Base-by-base conservation (phyloP, 2,888 invertebrate species). In the Hoplodrina ambigua region DNA sequence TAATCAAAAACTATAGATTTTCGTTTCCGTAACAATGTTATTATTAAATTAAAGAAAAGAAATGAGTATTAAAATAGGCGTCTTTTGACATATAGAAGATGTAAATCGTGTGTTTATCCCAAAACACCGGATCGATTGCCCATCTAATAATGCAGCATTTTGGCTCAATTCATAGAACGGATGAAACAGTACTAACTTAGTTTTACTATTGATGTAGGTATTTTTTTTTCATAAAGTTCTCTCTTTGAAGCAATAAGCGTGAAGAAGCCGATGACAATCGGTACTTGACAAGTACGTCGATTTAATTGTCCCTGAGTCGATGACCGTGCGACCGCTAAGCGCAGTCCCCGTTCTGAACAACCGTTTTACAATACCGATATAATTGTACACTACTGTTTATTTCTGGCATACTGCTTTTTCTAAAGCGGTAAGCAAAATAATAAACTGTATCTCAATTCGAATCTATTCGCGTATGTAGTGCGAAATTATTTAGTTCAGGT, bases 241-340 rank as follows among this genome's bases (percentile, higher is more conserved):
- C 61, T 55, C 74, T 67, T 44, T 64, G 37, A 52, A 71, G 75
- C 72, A 59, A 69, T 66, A 72, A 77, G 60, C 75, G 78, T 80
- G 75, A 80, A 79, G 68, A 74, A 83, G 75, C 71, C 82, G 81
- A 79, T 84, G 78, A 80, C 82, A 84, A 81, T 81, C 75, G 76
- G 81, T 83, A 81, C 83, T 88, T 87, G 86, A 86, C 89, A 87
- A 81, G 86, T 87, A 87, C 89, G 89, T 88, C 87, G 88, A 91
- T 92, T 91, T 92, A 92, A 92, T 94, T 93, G 92, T 91, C 90
- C 86, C 84, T 74, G 88, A 89, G 94, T 93, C 94, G 93, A 92
- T 94, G 94, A 94, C 94, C 94, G 93, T 90, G 87, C 83, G 86
- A 89, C 90, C 87, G 89, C 88, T 90, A 87, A 89, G 86, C 89